Evolutionary conservation across 1,140 invertebrate genomes (phyloP), one percentile per base, ranked within the genome.

Genomic region (Calephelis virginiensis): DNA sequence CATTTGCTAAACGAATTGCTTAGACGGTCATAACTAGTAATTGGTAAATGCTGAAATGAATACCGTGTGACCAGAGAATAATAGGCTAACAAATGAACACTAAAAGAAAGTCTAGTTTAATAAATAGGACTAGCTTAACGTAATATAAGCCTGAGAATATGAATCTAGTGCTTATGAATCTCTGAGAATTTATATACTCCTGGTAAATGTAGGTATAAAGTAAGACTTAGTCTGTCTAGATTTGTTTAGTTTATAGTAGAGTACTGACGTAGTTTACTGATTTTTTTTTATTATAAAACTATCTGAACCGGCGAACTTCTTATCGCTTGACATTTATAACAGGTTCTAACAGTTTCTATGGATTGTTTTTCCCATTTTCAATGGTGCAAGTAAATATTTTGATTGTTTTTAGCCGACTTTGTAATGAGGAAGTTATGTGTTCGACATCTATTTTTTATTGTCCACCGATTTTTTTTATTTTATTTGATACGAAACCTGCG

Each of bases 141-240:
- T 61, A 62, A 63, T 69, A 69, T 61, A 66, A 50, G 48, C 59
- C 64, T 46, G 50, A 66, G 60, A 69, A 63, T 64, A 64, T 63
- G 48, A 77, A 64, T 72, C 70, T 79, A 81, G 77, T 77, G 71
- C 69, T 79, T 75, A 66, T 48, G 63, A 60, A 72, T 45, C 73
- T 72, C 71, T 71, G 11, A 8, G 56, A 49, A 61, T 67, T 73
- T 81, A 79, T 81, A 69, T 50, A 70, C 67, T 68, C 79, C 76
- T 80, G 62, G 78, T 80, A 80, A 70, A 73, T 75, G 70, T 78
- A 79, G 75, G 73, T 77, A 79, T 68, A 70, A 68, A 71, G 61
- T 69, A 73, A 74, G 70, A 72, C 74, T 70, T 77, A 79, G 73
- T 38, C 63, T 64, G 50, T 50, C 49, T 50, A 53, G 50, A n/a